Evolutionary conservation across 2,888 invertebrate genomes (phyloP).

Genomic region (Drosophila vallismaia): DNA sequence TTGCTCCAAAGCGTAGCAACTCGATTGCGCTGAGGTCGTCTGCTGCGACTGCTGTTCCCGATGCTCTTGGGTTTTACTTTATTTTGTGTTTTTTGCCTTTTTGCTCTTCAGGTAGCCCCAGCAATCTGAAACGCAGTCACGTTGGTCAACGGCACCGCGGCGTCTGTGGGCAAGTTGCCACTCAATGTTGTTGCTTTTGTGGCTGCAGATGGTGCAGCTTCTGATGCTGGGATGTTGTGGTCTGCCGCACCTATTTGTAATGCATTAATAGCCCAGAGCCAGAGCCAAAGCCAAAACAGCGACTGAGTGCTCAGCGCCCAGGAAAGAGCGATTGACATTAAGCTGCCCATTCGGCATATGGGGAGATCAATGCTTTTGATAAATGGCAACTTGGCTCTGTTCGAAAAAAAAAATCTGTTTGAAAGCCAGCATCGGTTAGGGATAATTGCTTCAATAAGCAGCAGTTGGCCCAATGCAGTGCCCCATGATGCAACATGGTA

Average conservation of each 20-base stretch:
- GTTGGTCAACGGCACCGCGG: constrained; percentile 76
- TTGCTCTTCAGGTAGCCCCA: constrained; percentile 22
- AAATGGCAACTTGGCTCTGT: constrained; percentile 32
- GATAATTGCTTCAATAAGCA: constrained; percentile 26
- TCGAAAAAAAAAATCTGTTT: constrained; percentile 16
- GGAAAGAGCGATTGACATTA: constrained; percentile 67
- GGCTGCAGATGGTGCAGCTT: constrained; percentile 37
- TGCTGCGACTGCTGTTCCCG: constrained; percentile 37
- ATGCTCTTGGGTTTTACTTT: constrained; percentile 1
- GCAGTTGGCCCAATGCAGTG: not conserved
- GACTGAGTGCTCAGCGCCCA: constrained; percentile 7
- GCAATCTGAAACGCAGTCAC: constrained; percentile 44
- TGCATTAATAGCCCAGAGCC: constrained; percentile 67
- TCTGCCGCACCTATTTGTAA: constrained; percentile 78
- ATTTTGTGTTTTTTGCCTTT: constrained; percentile 1
- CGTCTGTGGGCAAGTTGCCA: constrained; percentile 68
- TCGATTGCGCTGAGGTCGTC: constrained; percentile 73
- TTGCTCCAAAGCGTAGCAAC: constrained; percentile 65
- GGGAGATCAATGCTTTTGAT: constrained; percentile 36
- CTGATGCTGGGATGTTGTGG: constrained; percentile 41
- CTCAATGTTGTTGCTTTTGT: constrained; percentile 12
- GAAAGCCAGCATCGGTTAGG: constrained; percentile 35
- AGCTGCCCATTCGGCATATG: constrained; percentile 56
- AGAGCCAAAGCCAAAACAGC: constrained; percentile 14
- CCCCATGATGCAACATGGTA: constrained; percentile 23